phyloP scores from a whole-genome alignment of 2,888 invertebrate genomes.

The Globia sparganii region DNA sequence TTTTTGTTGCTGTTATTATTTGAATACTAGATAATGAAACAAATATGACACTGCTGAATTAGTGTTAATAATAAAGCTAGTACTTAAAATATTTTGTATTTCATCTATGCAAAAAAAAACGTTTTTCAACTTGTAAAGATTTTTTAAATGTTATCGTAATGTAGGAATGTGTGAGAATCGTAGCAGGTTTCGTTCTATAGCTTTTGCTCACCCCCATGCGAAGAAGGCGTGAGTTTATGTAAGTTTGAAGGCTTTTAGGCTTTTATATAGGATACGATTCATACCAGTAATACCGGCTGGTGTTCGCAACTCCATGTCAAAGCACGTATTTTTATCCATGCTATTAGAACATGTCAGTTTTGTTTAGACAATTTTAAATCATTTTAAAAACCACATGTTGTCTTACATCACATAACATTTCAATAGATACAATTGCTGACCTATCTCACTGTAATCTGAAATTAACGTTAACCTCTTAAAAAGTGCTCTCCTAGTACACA shows the following conservation, averaged over 20 bases:
- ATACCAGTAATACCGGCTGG: too few relatives aligned
- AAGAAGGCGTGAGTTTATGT: neutral
- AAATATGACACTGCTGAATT: neutral
- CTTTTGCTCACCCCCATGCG: neutral
- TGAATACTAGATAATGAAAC: neutral
- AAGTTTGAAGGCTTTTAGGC: neutral
- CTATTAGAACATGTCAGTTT: neutral
- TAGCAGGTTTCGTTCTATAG: too few relatives aligned
- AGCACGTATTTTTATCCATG: too few relatives aligned
- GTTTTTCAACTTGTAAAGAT: neutral
- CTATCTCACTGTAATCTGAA: constrained; percentile 1
- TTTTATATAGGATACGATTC: too few relatives aligned
- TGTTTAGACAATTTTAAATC: neutral
- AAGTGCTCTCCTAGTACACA: constrained; percentile 20
- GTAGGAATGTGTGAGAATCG: neutral
- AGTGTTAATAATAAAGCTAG: neutral
- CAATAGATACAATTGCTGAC: neutral
- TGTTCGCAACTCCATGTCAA: too few relatives aligned
- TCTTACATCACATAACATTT: too few relatives aligned
- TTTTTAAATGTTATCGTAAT: neutral
- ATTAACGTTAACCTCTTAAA: neutral
- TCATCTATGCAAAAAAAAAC: neutral
- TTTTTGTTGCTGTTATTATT: neutral
- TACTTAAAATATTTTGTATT: neutral
- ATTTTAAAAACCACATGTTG: neutral